Conservation (phyloP, 1,140 invertebrate genomes). For the Penaeus japonicus region DNA sequence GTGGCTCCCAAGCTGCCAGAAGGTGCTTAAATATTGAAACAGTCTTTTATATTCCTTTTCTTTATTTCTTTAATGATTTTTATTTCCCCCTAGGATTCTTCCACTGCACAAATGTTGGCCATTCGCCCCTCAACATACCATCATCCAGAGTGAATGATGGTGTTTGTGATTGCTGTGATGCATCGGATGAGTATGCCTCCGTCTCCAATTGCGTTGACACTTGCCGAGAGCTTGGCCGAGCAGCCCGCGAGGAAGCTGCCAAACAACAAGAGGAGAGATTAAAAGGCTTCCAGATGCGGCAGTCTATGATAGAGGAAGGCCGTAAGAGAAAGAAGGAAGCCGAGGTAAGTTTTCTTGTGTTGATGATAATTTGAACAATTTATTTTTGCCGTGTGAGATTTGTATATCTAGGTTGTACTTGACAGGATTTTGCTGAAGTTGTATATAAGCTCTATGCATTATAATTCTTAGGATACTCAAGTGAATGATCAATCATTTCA, state of each 20-base stretch:
- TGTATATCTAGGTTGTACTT: too few relatives aligned
- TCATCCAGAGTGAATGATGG: slow-evolving; percentile 95
- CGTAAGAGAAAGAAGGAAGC: slow-evolving; percentile 77
- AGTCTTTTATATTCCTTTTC: too few relatives aligned
- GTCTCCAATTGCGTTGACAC: slow-evolving; percentile 74
- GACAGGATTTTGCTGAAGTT: too few relatives aligned
- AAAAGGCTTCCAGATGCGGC: slow-evolving; percentile 79
- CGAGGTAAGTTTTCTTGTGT: slow-evolving; percentile 64
- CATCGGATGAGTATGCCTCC: slow-evolving; percentile 82
- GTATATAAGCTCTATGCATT: too few relatives aligned
- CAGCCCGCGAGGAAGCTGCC: slow-evolving; percentile 79
- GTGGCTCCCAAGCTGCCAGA: too few relatives aligned
- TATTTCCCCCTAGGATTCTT: slow-evolving; percentile 64
- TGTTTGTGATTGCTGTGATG: slow-evolving; percentile 98
- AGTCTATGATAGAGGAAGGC: slow-evolving; percentile 80
- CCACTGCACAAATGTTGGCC: slow-evolving; percentile 90
- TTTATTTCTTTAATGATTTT: background rate
- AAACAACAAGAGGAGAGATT: slow-evolving; percentile 76
- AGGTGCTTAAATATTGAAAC: too few relatives aligned
- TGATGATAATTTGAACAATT: background rate
- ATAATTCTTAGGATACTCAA: too few relatives aligned
- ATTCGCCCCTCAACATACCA: slow-evolving; percentile 80
- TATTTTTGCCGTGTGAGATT: background rate
- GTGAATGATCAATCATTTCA: too few relatives aligned
- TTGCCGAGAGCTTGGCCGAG: slow-evolving; percentile 82